A percentile compares a stretch with the other conserved stretches of the same genome.
Conservation (phyloP, 2,888 invertebrate species). For the Aproaerema taeniolella region DNA sequence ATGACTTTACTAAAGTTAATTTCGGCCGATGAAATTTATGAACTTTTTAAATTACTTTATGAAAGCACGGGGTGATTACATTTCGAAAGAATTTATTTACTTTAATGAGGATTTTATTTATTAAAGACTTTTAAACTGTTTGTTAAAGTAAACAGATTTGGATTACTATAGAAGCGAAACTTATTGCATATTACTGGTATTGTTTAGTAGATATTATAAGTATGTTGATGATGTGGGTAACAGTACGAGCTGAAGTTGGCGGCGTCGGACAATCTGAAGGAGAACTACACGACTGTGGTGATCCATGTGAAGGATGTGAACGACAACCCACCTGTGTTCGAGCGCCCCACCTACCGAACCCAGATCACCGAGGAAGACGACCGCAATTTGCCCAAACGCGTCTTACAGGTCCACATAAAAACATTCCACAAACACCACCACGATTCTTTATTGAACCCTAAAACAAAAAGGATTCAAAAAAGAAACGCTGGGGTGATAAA, state of each 20-base stretch:
- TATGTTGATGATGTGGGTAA: background rate
- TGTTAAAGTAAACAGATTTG: no score
- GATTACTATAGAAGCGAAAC: no score
- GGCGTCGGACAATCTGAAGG: constrained; percentile 97
- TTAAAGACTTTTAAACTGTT: no score
- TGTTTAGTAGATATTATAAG: no score
- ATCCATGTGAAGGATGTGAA: constrained; percentile 98
- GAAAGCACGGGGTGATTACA: background rate
- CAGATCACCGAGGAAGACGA: constrained; percentile 98
- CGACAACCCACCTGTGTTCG: constrained; percentile 98
- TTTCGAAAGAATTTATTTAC: background rate
- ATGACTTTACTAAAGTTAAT: constrained; percentile 41
- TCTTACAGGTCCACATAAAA: constrained; percentile 85
- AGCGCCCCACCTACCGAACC: constrained; percentile 94
- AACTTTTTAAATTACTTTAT: constrained; percentile 22
- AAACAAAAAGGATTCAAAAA: constrained; percentile 25
- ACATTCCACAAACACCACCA: constrained; percentile 74
- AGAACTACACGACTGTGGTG: constrained; percentile 97
- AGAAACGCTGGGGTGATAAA: constrained; percentile 41
- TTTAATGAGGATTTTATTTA: no score
- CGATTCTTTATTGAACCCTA: constrained; percentile 39
- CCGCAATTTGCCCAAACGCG: constrained; percentile 94
- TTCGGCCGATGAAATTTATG: constrained; percentile 30
- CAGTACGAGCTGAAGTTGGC: constrained; percentile 96
- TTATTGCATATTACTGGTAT: no score